Base-by-base conservation (phyloP, 2,888 invertebrate species). In the Tromatobia lineatoria region DNA sequence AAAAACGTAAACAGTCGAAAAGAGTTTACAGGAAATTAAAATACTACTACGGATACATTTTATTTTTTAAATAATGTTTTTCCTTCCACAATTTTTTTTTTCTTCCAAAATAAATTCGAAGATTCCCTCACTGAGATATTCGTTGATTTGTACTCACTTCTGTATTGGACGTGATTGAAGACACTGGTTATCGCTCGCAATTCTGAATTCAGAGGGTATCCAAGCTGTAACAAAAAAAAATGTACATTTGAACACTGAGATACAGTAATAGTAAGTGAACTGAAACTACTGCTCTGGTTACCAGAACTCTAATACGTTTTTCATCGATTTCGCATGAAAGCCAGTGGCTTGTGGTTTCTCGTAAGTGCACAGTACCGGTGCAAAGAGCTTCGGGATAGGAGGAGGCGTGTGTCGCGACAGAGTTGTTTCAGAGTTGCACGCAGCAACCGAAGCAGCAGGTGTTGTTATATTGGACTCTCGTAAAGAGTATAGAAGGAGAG, bases 121-220 rank as follows among this genome's bases (percentile, higher is more conserved):
- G 18, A 15, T 15, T n/a, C n/a, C n/a, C n/a, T n/a, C n/a, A n/a
- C n/a, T n/a, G n/a, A n/a, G 10, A 23, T 29, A 29, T 50, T 25
- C 50, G 15, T 8, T 64, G 11, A 0, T 3, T 38, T 38, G n/a
- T 83, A 93, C 96, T 95, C 94, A 98, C 98, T 98, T 95, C 97
- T 96, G 93, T 96, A 97, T 90, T 96, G 95, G 88, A 98, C 98
- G 95, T 97, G 97, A 94, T 95, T 97, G 94, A 98, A 98, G 86
- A 97, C 97, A 93, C 96, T 98, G 71, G 98, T 98, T 91, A 98
- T 97, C 92, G 98, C 96, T 93, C 98, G 96, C 88, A 98, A 94
- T 93, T 98, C 98, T 50, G 97, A 96, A 94, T 98, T 98, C 85
- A 97, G 97, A 77, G 96, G 96, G 90, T 98, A 97, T 74, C 98